Evolutionary conservation across 2,888 invertebrate genomes (phyloP).

Genomic region (Allolobophora icterica): DNA sequence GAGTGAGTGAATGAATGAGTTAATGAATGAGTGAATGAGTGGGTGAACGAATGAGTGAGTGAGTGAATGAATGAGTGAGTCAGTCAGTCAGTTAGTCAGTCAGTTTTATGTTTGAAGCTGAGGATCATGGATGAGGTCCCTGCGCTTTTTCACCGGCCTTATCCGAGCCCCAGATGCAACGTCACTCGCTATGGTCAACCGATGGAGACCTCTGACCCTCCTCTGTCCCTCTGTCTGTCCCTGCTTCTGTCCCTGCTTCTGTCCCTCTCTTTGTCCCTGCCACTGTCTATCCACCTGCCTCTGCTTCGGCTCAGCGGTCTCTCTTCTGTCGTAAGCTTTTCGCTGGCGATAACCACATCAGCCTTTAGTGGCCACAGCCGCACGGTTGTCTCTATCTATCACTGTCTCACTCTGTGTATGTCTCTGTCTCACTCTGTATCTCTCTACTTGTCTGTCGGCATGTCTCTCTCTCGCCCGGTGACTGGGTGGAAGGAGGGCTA

Average conservation of each 20-base stretch:
- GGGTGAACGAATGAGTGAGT: no score
- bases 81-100: background rate
- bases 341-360: background rate
- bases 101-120: background rate
- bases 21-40: no score
- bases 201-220: background rate
- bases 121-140: no score
- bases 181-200: background rate
- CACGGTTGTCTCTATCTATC: background rate
- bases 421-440: no score
- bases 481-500: background rate
- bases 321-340: background rate
- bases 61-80: no score
- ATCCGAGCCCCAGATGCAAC: background rate
- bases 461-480: background rate
- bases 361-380: background rate
- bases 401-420: background rate
- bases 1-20: no score
- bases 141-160: background rate
- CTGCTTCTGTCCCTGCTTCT: background rate
- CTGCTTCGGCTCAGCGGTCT: background rate
- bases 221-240: background rate
- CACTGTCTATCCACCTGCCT: background rate
- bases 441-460: no score
- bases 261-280: background rate